phyloP scores from a whole-genome alignment of 1,140 invertebrate species.

The Tetraneura akinire region DNA sequence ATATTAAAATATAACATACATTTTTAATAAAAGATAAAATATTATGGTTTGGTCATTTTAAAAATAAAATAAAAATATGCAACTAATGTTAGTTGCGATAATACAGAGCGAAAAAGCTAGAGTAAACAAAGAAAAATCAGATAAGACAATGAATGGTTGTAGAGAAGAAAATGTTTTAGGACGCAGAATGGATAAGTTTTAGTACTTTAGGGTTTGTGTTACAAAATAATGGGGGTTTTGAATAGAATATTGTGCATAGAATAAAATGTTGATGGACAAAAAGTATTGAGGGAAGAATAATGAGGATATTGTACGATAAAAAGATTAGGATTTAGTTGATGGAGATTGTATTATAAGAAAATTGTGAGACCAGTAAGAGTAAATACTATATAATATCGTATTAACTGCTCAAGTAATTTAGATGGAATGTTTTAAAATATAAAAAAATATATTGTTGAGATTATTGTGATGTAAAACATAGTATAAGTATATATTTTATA shows the following conservation, averaged over 20 bases:
- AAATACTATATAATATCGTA: neutral
- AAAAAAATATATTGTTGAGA: no score
- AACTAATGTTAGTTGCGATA: neutral
- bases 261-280: neutral
- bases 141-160: neutral
- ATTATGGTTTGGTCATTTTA: no score
- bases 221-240: neutral
- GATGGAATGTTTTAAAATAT: no score
- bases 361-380: neutral
- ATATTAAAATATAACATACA: no score
- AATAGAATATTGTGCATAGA: neutral
- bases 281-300: neutral
- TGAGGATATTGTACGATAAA: neutral
- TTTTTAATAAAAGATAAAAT: neutral
- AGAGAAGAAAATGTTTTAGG: neutral
- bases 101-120: neutral
- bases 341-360: neutral
- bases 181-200: neutral
- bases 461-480: no score
- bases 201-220: neutral
- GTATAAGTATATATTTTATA: no score
- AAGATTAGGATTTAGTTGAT: neutral
- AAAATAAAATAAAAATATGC: neutral
- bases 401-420: no score
- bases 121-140: constrained; percentile 19